Conservation (phyloP, 1,140 invertebrate genomes). For the Caerostris darwini region DNA sequence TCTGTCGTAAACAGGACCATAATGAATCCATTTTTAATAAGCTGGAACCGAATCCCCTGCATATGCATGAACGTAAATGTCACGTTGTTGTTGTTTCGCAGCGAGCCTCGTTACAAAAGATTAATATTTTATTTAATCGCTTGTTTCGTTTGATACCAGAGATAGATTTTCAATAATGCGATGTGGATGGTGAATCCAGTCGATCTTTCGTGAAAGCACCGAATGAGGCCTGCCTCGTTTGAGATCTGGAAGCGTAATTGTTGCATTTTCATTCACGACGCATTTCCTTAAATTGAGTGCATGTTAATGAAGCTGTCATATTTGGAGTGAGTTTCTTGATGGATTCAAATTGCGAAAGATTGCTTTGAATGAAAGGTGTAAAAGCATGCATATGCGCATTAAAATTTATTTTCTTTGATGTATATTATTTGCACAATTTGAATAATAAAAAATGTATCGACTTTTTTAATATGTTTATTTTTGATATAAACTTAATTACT, state of each 20-base stretch:
- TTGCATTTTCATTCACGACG: too few species aligned
- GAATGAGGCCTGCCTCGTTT: background rate
- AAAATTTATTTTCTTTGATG: too few species aligned
- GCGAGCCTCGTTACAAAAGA: background rate
- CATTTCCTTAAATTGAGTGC: background rate
- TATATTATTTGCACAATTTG: too few species aligned
- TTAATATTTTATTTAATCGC: conserved; percentile 32
- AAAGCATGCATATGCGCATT: too few species aligned
- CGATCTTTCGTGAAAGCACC: background rate
- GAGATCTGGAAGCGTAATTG: background rate
- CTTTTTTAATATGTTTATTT: too few species aligned
- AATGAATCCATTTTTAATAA: conserved; percentile 40
- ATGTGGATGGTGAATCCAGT: background rate
- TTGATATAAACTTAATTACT: too few species aligned
- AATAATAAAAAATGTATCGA: too few species aligned
- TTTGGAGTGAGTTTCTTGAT: background rate
- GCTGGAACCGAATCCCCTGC: conserved; percentile 14
- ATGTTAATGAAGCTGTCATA: background rate
- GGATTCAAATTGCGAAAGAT: too few species aligned
- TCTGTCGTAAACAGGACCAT: conserved; percentile 19
- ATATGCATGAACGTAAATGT: conserved; percentile 32
- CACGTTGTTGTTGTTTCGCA: background rate
- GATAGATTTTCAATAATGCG: conserved; percentile 16
- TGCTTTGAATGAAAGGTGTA: too few species aligned
- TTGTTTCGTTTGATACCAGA: background rate